These are phyloP conservation scores for Ceramica pisi DNA, from an alignment of 2,888 invertebrate species.

Conservation along the genomic window DNA sequence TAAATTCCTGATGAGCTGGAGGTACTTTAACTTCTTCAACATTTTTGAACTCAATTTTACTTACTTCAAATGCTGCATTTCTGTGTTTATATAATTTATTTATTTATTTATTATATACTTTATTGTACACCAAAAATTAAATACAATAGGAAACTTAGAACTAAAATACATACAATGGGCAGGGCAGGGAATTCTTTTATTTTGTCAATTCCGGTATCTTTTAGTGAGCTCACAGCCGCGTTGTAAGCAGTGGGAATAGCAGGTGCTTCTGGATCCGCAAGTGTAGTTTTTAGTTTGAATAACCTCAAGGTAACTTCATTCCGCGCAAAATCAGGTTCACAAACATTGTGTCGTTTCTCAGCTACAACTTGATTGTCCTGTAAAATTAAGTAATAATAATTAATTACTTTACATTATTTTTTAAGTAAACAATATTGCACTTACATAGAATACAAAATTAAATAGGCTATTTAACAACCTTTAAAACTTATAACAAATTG, in stretches of 20 bases:
- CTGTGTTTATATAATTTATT: slow-evolving; percentile 40
- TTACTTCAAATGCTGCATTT: slow-evolving; percentile 16
- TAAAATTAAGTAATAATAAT: slow-evolving; percentile 37
- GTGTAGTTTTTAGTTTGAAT: slow-evolving; percentile 38
- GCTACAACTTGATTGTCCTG: slow-evolving; percentile 33
- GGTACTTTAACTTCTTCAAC: slow-evolving; percentile 42
- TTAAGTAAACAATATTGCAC: slow-evolving; percentile 36
- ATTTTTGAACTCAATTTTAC: slow-evolving; percentile 44
- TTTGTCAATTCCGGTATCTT: slow-evolving; percentile 43
- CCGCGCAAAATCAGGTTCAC: slow-evolving; percentile 42
- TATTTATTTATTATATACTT: slow-evolving; percentile 43
- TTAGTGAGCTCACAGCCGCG: slow-evolving; percentile 36
- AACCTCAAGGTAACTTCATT: slow-evolving; percentile 40
- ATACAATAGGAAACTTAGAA: too few species aligned
- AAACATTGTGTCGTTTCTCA: slow-evolving; percentile 40
- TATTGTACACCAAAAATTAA: too few species aligned
- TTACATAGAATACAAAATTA: slow-evolving; percentile 26
- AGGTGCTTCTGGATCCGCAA: slow-evolving; percentile 46
- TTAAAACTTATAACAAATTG: too few species aligned
- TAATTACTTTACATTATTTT: slow-evolving; percentile 36
- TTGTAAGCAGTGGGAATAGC: slow-evolving; percentile 46
- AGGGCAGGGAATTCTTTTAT: slow-evolving; percentile 45
- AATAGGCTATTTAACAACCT: too few species aligned
- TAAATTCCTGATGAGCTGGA: slow-evolving; percentile 39
- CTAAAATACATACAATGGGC: too few species aligned